Conservation (phyloP, 2,797 vertebrate genomes). For the Amblyraja radiata region DNA sequence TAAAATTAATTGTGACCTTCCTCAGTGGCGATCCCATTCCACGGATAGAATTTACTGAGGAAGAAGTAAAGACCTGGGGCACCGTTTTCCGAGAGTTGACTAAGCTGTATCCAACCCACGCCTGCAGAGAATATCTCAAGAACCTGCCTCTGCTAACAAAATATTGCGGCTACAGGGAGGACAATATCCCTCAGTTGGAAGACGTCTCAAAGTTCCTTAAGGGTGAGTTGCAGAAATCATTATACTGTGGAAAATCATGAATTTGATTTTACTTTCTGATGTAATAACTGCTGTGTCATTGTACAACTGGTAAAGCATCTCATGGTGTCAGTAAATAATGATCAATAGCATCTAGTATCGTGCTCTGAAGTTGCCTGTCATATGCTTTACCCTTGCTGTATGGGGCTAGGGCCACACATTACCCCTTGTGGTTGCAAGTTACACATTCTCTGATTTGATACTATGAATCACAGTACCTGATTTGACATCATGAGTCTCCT, state of each 20-base stretch:
- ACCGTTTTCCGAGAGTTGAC: slow-evolving; percentile 88
- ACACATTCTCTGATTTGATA: neutral
- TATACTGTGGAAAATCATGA: neutral
- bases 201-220: slow-evolving; percentile 90
- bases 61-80: slow-evolving; percentile 93
- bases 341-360: neutral
- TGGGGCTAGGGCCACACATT: no score
- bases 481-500: neutral
- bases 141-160: slow-evolving; percentile 87
- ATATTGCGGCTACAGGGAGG: slow-evolving; percentile 83
- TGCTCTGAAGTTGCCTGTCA: neutral
- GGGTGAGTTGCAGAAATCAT: slow-evolving; percentile 55
- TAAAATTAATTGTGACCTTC: neutral
- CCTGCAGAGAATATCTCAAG: slow-evolving; percentile 91
- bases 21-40: slow-evolving; percentile 83
- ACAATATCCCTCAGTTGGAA: slow-evolving; percentile 95
- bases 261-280: neutral
- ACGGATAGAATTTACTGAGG: slow-evolving; percentile 87
- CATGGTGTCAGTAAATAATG: neutral
- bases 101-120: slow-evolving; percentile 88
- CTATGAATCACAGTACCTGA: neutral
- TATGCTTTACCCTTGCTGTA: neutral
- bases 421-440: neutral
- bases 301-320: neutral
- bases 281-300: neutral